Conservation (phyloP, 2,113 vertebrate genomes). For the Emydocephalus ijimae region DNA sequence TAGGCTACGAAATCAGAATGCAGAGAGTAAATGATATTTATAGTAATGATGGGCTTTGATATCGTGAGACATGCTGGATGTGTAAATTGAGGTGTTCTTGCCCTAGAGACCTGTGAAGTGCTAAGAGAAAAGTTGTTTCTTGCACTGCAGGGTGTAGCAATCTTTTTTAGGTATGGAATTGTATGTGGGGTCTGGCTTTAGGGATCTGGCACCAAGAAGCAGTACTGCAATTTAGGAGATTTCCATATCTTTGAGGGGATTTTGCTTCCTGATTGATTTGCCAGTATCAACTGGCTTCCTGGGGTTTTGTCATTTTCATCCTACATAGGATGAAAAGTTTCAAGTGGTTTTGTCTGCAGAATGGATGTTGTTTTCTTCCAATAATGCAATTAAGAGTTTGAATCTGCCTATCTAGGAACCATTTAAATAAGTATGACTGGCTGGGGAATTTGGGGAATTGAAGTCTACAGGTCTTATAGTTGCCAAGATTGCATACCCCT, state of each 20-base stretch:
- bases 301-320: neutral
- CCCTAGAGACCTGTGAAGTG: neutral
- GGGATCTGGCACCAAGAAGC: neutral
- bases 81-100: neutral
- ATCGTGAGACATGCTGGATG: neutral
- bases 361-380: neutral
- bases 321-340: neutral
- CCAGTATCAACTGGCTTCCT: neutral
- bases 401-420: neutral
- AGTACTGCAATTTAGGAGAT: neutral
- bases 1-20: neutral
- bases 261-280: neutral
- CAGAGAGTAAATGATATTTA: neutral
- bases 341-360: neutral
- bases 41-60: neutral
- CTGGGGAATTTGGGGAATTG: neutral
- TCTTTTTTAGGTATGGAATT: neutral
- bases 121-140: neutral
- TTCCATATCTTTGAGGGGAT: neutral
- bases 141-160: neutral
- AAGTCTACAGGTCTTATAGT: neutral
- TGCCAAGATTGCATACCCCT: neutral
- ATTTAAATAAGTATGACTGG: neutral
- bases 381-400: neutral
- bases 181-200: neutral